Conservation (phyloP, 2,797 vertebrate species). For the Catharus ustulatus region DNA sequence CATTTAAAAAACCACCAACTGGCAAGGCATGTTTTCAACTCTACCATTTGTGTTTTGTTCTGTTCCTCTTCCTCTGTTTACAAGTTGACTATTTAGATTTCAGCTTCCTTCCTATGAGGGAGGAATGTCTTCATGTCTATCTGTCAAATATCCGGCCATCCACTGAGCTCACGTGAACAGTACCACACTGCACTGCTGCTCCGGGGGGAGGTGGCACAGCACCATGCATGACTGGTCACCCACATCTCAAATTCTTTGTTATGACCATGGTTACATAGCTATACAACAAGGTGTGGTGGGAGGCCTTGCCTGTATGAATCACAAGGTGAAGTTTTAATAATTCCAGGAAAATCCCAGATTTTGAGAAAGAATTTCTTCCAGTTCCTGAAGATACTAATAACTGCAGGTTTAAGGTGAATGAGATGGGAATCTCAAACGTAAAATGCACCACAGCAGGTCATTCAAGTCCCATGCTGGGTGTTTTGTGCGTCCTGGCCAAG, state of each 20-base stretch:
- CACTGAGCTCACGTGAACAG: not conserved
- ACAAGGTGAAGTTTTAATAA: not conserved
- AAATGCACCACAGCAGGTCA: not conserved
- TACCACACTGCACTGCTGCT: not conserved
- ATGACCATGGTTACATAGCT: not conserved
- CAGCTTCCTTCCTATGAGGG: slow-evolving; percentile 19
- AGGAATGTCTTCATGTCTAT: not conserved
- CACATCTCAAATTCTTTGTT: not conserved
- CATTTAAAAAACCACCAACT: not conserved
- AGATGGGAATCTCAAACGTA: not conserved
- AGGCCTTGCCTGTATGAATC: not conserved
- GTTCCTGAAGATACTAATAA: not conserved
- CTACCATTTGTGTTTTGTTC: not conserved
- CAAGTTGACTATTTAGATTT: slow-evolving; percentile 8
- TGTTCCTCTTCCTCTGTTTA: slow-evolving; percentile 20
- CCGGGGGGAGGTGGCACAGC: not conserved
- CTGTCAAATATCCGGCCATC: not conserved
- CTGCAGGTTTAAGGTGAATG: not conserved
- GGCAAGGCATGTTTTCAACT: not conserved
- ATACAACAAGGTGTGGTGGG: slow-evolving; percentile 20
- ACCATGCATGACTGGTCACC: not conserved
- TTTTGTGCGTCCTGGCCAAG: not conserved
- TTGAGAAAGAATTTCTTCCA: not conserved
- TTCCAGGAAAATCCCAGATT: not conserved
- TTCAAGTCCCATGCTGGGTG: not conserved